A percentile compares a stretch with the other conserved stretches of the same genome.
Evolutionary conservation across 2,888 invertebrate species (phyloP).

Genomic region (Pheosia gnoma): DNA sequence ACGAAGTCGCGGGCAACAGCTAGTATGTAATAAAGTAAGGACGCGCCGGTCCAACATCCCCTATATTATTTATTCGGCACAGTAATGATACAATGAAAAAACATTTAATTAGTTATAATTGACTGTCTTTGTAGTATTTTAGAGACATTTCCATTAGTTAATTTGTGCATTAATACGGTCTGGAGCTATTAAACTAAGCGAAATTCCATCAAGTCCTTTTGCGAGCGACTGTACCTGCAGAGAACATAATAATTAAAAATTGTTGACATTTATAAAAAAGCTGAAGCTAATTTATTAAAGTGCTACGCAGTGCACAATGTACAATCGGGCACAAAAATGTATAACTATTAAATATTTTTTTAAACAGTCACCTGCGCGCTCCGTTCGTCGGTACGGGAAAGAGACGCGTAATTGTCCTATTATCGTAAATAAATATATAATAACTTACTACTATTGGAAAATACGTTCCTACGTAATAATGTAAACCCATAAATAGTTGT

Average conservation of each 20-base stretch:
- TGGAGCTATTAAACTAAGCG: slow-evolving; percentile 28
- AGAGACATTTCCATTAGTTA: slow-evolving; percentile 34
- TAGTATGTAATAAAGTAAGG: no score
- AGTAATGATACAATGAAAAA: slow-evolving; percentile 33
- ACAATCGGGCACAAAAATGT: slow-evolving; percentile 12
- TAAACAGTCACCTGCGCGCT: slow-evolving; percentile 25
- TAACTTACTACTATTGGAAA: slow-evolving; percentile 9
- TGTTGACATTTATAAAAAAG: slow-evolving; percentile 38
- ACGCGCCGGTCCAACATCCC: no score
- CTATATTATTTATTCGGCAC: neutral
- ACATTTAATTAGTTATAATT: slow-evolving; percentile 33
- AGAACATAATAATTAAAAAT: slow-evolving; percentile 27
- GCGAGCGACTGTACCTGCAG: slow-evolving; percentile 11
- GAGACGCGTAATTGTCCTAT: slow-evolving; percentile 2
- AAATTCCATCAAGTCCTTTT: slow-evolving; percentile 24
- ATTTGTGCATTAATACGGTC: slow-evolving; percentile 31
- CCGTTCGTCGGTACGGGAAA: neutral
- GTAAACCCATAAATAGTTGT: slow-evolving; percentile 10
- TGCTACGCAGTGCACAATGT: slow-evolving; percentile 24
- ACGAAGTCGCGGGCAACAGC: no score
- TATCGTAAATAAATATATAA: slow-evolving; percentile 15
- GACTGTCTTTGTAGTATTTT: slow-evolving; percentile 26
- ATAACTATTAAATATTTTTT: slow-evolving; percentile 13
- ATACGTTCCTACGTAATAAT: slow-evolving; percentile 15
- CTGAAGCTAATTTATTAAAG: slow-evolving; percentile 30